These are phyloP conservation scores for Machaerirhynchus nigripectus DNA, from an alignment of 2,113 vertebrate species.

Conservation along the genomic window DNA sequence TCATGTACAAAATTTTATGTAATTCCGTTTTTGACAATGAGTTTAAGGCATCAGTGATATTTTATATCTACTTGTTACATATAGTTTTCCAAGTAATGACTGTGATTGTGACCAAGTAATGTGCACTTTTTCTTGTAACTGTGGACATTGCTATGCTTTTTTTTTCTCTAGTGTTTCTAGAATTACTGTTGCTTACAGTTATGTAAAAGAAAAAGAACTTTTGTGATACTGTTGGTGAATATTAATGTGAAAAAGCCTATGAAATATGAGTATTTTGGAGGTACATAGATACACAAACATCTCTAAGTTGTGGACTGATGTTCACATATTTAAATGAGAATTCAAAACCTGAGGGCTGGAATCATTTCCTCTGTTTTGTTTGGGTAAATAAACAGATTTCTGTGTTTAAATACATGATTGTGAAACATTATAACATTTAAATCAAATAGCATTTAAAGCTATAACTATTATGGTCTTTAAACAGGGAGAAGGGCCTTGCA, in stretches of 20 bases:
- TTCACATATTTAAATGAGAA: conserved; percentile 81
- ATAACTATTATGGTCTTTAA: not conserved
- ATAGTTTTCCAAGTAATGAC: conserved; percentile 86
- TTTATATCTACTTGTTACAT: conserved; percentile 85
- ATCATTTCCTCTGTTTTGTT: conserved; percentile 83
- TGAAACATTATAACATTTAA: conserved; percentile 59
- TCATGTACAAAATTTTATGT: conserved; percentile 81
- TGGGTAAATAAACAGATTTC: conserved; percentile 86
- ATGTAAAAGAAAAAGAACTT: conserved; percentile 76
- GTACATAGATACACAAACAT: conserved; percentile 80
- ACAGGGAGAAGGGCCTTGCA: not conserved
- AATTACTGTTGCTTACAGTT: conserved; percentile 85
- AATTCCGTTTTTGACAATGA: conserved; percentile 79
- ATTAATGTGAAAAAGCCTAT: conserved; percentile 87
- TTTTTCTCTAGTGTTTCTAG: conserved; percentile 85
- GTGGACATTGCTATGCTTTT: conserved; percentile 88
- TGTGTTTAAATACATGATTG: conserved; percentile 78
- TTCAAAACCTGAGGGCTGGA: conserved; percentile 80
- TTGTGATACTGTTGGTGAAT: conserved; percentile 91
- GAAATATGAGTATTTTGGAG: conserved; percentile 86
- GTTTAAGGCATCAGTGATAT: conserved; percentile 82
- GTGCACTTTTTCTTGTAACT: conserved; percentile 89
- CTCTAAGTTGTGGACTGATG: conserved; percentile 76
- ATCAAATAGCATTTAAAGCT: not conserved
- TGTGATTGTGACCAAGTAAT: conserved; percentile 89